Base-by-base conservation (phyloP, 2,113 vertebrate species). In the Lutjanus erythropterus region DNA sequence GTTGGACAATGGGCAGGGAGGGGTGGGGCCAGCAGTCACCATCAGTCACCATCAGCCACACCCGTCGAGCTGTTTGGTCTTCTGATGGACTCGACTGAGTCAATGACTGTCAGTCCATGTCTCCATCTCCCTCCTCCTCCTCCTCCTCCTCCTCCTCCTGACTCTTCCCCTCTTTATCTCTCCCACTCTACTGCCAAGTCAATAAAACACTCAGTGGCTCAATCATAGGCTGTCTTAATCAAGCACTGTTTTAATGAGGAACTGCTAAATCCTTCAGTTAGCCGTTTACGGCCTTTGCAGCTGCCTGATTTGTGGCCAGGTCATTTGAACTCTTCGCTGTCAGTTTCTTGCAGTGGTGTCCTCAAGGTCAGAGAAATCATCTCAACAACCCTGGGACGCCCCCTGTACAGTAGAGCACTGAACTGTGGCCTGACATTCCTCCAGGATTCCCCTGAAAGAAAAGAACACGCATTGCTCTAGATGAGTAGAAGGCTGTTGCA, bases 31-130 rank as follows among this genome's bases (percentile, higher is more conserved):
- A 67, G 73, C 89, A 84, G 81, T 93, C 90, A 82, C 76, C 88
- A 92, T 93, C 92, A 82, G 84, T 91, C 93, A 93, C 81, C 65
- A 56, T 88, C 80, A 84, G 89, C 78, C 83, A 71, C 89, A 78
- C 79, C 89, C 89, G 65, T 83, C 74, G 56, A 80, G 88, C 86
- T 77, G 74, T 86, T 90, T 83, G 79, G 71, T 71, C 80, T 52
- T 53, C 79, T 89, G 89, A 95, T 93, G 81, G 92, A 94, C 91
- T 93, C 81, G 42, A 56, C 59, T 52, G 82, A 94, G 92, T 94
- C 86, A 93, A 94, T 95, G 91, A 94, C 91, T 92, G 93, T 94
- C 94, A 94, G 67, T 88, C 81, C 66, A 41, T 27, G 25, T 86
- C 81, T 44, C 77, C 68, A 29, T 56, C 78, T 46, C 78, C 56